phyloP scores from a whole-genome alignment of 2,888 invertebrate genomes.

The Bugulina stolonifera region DNA sequence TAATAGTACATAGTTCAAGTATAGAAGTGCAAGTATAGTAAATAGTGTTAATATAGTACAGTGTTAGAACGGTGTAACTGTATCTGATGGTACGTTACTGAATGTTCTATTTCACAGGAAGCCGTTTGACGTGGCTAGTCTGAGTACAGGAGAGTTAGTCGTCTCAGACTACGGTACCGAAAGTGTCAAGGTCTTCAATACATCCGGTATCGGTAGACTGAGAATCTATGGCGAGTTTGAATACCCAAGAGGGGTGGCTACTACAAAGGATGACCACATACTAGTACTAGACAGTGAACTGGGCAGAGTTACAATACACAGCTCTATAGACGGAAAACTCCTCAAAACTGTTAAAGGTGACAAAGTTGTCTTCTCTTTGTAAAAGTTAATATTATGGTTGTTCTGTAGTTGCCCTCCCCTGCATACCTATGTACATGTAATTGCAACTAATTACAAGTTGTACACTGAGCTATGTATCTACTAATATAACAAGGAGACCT shows the following conservation, averaged over 20 bases:
- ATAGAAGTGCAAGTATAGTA: no score
- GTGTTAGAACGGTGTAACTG: no score
- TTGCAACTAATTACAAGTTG: no score
- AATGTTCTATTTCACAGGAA: slow-evolving; percentile 15
- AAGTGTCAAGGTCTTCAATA: slow-evolving; percentile 39
- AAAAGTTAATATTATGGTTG: no score
- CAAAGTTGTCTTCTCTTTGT: no score
- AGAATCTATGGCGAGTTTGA: slow-evolving; percentile 37
- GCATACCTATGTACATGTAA: no score
- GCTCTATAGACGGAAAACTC: slow-evolving; percentile 35
- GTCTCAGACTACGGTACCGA: slow-evolving; percentile 44
- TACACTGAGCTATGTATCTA: no score
- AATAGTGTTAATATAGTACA: no score
- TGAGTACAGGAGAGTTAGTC: slow-evolving; percentile 39
- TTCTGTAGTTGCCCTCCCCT: no score
- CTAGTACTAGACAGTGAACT: slow-evolving; percentile 43
- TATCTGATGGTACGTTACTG: no score
- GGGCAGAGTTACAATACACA: slow-evolving; percentile 38
- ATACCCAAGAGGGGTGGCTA: slow-evolving; percentile 44
- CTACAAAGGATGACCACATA: slow-evolving; percentile 37
- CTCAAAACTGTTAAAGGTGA: slow-evolving; percentile 35
- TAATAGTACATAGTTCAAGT: no score
- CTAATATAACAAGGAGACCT: no score
- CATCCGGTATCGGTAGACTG: slow-evolving; percentile 27
- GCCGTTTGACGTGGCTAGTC: slow-evolving; percentile 43